Evolutionary conservation across 2,888 invertebrate genomes (phyloP).

Genomic region (Patella caerulea): DNA sequence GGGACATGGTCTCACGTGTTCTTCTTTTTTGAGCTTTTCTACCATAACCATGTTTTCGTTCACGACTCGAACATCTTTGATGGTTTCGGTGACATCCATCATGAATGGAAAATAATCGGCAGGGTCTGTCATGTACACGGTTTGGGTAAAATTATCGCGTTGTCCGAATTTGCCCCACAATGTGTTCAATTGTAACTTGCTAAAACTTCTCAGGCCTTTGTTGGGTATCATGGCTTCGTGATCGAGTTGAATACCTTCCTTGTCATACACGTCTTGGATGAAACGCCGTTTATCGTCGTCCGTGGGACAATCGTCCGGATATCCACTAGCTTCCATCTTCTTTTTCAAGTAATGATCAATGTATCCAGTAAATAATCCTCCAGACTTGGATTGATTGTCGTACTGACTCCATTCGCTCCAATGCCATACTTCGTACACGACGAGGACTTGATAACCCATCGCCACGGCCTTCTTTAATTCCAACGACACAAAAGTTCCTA

Average conservation of each 20-base stretch:
- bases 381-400: not conserved
- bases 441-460: not conserved
- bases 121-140: not conserved
- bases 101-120: not conserved
- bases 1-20: not conserved
- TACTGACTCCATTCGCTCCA: constrained; percentile 4
- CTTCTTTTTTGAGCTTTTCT: not conserved
- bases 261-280: not conserved
- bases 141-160: not conserved
- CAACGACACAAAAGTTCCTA: not conserved
- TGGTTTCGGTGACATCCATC: not conserved
- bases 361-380: not conserved
- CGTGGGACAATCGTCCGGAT: not conserved
- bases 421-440: not conserved
- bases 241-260: not conserved
- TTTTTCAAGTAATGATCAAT: not conserved
- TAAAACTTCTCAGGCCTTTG: not conserved
- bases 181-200: not conserved
- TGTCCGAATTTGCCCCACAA: not conserved
- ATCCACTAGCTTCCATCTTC: constrained; percentile 1
- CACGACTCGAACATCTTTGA: not conserved
- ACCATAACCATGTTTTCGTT: not conserved
- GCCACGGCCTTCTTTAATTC: not conserved
- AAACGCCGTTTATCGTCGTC: not conserved
- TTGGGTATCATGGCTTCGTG: not conserved